Percentiles rank a stretch among this genome's conserved stretches.
Evolutionary conservation across 2,113 vertebrate genomes (phyloP).

Genomic region (Silurus glanis): DNA sequence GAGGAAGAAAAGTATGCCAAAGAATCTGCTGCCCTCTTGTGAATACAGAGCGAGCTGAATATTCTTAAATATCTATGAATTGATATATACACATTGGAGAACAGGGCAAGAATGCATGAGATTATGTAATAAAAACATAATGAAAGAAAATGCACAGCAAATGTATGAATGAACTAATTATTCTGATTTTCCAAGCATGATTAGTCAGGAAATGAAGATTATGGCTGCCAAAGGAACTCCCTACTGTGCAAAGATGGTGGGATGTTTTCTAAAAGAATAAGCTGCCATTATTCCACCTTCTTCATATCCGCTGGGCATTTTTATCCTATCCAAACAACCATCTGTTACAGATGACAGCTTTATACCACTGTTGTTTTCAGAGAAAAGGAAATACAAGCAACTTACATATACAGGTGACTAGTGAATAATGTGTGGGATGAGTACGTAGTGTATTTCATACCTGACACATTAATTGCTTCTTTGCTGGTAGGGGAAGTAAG

Average conservation of each 20-base stretch:
- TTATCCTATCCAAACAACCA: background rate
- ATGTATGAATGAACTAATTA: background rate
- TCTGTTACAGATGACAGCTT: background rate
- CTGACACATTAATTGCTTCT: background rate
- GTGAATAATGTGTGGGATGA: constrained; percentile 8
- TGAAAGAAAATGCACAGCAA: background rate
- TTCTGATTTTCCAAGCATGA: background rate
- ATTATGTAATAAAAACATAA: background rate
- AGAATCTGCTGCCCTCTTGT: constrained; percentile 54
- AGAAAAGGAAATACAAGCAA: background rate
- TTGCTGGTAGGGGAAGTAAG: background rate
- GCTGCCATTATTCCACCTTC: background rate
- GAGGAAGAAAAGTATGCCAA: background rate
- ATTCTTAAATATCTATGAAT: background rate
- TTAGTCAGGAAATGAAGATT: background rate
- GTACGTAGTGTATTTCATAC: background rate
- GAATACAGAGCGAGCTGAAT: background rate
- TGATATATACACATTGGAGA: background rate
- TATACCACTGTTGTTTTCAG: background rate
- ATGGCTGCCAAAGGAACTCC: background rate
- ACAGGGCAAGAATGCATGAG: background rate
- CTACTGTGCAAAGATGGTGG: background rate
- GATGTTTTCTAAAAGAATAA: background rate
- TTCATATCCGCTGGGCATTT: background rate
- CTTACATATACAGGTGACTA: background rate